phyloP scores from a whole-genome alignment of 1,140 invertebrate species.

The Zaprionus lachaisei region DNA sequence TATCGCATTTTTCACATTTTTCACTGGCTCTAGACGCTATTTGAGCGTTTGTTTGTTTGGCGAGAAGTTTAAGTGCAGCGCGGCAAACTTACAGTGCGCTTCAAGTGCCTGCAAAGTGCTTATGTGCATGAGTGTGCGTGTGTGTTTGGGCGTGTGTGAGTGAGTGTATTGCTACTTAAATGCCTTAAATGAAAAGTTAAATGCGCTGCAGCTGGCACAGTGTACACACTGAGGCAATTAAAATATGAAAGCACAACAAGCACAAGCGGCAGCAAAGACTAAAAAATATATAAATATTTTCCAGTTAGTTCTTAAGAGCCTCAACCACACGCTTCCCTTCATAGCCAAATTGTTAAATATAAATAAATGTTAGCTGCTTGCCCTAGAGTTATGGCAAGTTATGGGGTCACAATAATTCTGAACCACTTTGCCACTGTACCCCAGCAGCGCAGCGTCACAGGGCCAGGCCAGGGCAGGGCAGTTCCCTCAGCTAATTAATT shows the following conservation, averaged over 20 bases:
- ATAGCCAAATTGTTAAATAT: background rate
- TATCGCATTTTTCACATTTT: slow-evolving; percentile 36
- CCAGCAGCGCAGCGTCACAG: background rate
- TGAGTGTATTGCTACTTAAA: slow-evolving; percentile 48
- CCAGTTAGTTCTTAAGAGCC: background rate
- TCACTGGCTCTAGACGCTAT: slow-evolving; percentile 34
- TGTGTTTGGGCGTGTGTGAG: background rate
- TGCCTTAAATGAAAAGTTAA: slow-evolving; percentile 66
- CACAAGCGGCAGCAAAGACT: background rate
- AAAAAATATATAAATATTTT: slow-evolving; percentile 9
- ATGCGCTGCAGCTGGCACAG: slow-evolving; percentile 31
- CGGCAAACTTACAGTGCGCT: slow-evolving; percentile 47
- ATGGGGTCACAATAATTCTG: slow-evolving; percentile 1
- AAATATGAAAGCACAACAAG: slow-evolving; percentile 26
- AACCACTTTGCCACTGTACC: background rate
- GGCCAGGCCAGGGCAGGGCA: background rate
- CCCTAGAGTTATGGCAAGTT: background rate
- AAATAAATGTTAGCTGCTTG: background rate
- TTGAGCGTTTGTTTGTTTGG: slow-evolving; percentile 48
- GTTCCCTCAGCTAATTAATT: slow-evolving; percentile 52
- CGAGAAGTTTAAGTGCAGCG: slow-evolving; percentile 48
- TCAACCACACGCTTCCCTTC: background rate
- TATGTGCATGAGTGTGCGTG: slow-evolving; percentile 8
- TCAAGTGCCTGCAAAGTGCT: slow-evolving; percentile 36
- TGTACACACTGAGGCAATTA: slow-evolving; percentile 39